phyloP scores from a whole-genome alignment of 2,888 invertebrate genomes.

The Cosmopolites sordidus region DNA sequence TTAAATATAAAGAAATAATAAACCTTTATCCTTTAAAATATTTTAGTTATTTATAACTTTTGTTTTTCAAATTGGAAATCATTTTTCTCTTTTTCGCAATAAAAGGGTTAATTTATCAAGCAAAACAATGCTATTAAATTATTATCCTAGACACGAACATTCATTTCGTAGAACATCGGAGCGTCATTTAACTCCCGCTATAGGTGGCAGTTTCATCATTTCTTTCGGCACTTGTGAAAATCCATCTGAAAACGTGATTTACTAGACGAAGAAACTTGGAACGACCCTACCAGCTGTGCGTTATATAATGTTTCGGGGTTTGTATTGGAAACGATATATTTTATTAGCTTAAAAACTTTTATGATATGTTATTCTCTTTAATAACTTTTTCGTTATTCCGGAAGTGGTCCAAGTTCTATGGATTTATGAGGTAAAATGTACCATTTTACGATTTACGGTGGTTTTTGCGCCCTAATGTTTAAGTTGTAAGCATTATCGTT shows the following conservation, averaged over 20 bases:
- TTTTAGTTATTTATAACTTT: no score
- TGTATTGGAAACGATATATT: conserved; percentile 20
- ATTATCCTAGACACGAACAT: no score
- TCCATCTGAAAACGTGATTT: conserved; percentile 13
- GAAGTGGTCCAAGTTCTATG: conserved; percentile 5
- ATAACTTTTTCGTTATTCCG: conserved; percentile 16
- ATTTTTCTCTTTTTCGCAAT: no score
- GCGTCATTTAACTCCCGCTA: no score
- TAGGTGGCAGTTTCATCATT: not conserved
- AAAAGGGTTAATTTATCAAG: no score
- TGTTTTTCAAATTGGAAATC: no score
- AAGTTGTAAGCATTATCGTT: not conserved
- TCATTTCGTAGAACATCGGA: no score
- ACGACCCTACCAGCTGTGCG: conserved; percentile 8
- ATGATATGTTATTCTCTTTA: conserved; percentile 18
- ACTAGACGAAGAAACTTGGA: conserved; percentile 10
- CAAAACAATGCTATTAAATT: no score
- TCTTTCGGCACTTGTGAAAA: conserved; percentile 8
- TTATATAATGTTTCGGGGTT: conserved; percentile 9
- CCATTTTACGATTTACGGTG: conserved; percentile 6
- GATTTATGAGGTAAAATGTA: conserved; percentile 12
- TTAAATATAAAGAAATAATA: no score
- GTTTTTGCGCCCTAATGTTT: conserved; percentile 3
- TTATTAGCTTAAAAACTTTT: conserved; percentile 20
- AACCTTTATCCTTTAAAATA: no score